Evolutionary conservation across 2,888 invertebrate genomes (phyloP), one percentile per base, ranked within the genome.

Genomic region (Pseudoips prasinana): DNA sequence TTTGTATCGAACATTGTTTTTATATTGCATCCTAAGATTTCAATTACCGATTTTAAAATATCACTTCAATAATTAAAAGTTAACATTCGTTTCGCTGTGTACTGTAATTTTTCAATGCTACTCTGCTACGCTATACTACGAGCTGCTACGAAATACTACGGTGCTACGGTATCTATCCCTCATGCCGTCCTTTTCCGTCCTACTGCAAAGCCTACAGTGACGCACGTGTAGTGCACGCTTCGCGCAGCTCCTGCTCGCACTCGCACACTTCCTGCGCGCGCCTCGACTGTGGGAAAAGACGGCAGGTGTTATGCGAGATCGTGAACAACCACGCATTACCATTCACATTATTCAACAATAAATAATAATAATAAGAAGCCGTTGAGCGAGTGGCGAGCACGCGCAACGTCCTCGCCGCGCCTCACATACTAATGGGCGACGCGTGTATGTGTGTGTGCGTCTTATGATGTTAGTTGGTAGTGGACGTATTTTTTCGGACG

Each of bases 271-370:
- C 83, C 80, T 84, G 82, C 81, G 78, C 82, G 77, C 77, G 81
- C 75, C 75, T 64, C 73, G 85, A 89, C 80, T 89, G 90, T 90
- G 90, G 90, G 90, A 90, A 90, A 89, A 87, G 76, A 83, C 84
- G 89, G 90, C 90, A 90, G 90, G 90, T 90, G 90, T 81, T 88
- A 84, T 84, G 90, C 87, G 86, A 81, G 86, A 88, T 89, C 89
- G 90, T 87, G 89, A 88, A 87, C 87, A 85, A 83, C 86, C 85
- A 87, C 78, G 87, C 86, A 88, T 87, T 88, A 88, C 87, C 86
- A 88, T 88, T 87, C 87, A 87, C 82, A 85, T 87, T 88, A 88
- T 88, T 85, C 87, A 85, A 87, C 88, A 80, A 88, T 87, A 87
- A 87, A 87, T 87, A 87, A 88, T 85, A 85, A 85, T 86, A 87